phyloP scores from a whole-genome alignment of 2,888 invertebrate genomes.

The Aporophyla lueneburgensis region DNA sequence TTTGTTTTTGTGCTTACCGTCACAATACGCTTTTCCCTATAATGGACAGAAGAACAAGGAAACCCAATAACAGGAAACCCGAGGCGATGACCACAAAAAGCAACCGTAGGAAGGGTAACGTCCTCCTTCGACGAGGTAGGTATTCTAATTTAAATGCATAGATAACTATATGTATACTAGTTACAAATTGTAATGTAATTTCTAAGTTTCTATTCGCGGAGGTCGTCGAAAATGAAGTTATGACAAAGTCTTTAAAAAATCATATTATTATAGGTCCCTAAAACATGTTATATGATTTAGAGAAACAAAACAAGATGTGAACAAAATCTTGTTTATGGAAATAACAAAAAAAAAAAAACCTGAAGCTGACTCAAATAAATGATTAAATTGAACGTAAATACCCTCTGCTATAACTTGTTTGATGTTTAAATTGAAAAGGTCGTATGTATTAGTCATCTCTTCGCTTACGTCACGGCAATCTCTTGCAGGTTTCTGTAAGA shows the following conservation, averaged over 20 bases:
- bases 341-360: conserved; percentile 22
- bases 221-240: neutral
- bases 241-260: neutral
- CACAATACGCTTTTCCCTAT: too few relatives aligned
- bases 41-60: neutral
- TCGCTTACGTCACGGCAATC: conserved; percentile 43
- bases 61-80: neutral
- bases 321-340: conserved; percentile 4
- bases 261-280: neutral
- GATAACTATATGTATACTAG: too few relatives aligned
- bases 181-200: neutral
- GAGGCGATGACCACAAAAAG: neutral
- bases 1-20: neutral
- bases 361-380: conserved; percentile 17
- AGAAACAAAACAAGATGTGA: neutral
- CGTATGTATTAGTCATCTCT: conserved; percentile 38
- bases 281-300: neutral
- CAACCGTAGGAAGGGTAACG: neutral
- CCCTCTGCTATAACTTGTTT: conserved; percentile 52
- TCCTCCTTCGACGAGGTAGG: neutral
- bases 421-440: conserved; percentile 48
- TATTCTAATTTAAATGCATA: too few relatives aligned
- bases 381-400: conserved; percentile 34
- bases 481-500: conserved; percentile 24
- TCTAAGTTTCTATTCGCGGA: too few relatives aligned